phyloP scores from a whole-genome alignment of 2,888 invertebrate genomes.

The Hemistola chrysoprasaria region DNA sequence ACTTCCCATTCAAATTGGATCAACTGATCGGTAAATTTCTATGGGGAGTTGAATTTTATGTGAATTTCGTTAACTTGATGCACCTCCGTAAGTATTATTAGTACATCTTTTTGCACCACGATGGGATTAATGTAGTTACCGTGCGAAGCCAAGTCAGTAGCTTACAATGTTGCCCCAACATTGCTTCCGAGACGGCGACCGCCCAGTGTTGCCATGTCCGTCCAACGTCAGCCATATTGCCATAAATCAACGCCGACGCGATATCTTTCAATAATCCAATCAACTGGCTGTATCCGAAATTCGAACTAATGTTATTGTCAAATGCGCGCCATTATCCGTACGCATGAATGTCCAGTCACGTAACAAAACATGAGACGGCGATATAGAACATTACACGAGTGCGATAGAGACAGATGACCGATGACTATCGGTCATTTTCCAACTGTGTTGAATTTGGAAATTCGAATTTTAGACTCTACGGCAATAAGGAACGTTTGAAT shows the following conservation, averaged over 20 bases:
- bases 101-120: no score
- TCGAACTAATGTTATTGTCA: slow-evolving; percentile 66
- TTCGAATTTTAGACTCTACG: slow-evolving; percentile 21
- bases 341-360: slow-evolving; percentile 64
- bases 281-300: slow-evolving; percentile 43
- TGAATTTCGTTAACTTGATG: no score
- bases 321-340: slow-evolving; percentile 57
- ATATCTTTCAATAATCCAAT: slow-evolving; percentile 67
- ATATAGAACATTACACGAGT: neutral
- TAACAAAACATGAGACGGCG: slow-evolving; percentile 32
- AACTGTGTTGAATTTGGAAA: slow-evolving; percentile 21
- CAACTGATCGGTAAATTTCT: no score
- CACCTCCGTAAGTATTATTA: no score
- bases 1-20: no score
- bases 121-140: slow-evolving; percentile 8
- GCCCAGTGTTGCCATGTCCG: neutral
- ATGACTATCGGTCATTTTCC: slow-evolving; percentile 38
- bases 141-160: no score
- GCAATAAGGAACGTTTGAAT: slow-evolving; percentile 19
- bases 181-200: neutral
- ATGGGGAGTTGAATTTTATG: no score
- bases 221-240: neutral
- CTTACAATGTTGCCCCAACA: neutral
- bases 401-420: slow-evolving; percentile 12
- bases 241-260: slow-evolving; percentile 53